A percentile compares a stretch with the other conserved stretches of the same genome.
Evolutionary conservation across 2,113 vertebrate genomes (phyloP).

Genomic region (Hippocampus abdominalis): DNA sequence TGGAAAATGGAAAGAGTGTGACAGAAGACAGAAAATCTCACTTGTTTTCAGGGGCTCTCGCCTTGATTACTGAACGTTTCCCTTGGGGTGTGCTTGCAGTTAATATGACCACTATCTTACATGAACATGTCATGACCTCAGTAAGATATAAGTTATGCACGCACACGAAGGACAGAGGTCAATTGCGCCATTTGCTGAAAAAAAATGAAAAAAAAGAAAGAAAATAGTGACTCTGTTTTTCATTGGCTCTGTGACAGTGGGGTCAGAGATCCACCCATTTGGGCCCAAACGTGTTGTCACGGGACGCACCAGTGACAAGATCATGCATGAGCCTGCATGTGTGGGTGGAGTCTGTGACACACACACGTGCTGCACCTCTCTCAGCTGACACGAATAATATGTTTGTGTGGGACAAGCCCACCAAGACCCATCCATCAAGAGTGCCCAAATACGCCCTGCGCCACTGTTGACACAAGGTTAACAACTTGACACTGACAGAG

Average conservation of each 20-base stretch:
- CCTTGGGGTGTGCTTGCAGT: slow-evolving; percentile 33
- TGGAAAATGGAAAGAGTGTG: neutral
- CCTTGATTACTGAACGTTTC: slow-evolving; percentile 40
- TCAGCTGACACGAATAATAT: slow-evolving; percentile 75
- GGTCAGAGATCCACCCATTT: slow-evolving; percentile 61
- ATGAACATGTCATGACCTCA: slow-evolving; percentile 50
- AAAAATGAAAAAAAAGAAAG: neutral
- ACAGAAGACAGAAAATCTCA: slow-evolving; percentile 27
- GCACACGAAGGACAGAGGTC: slow-evolving; percentile 53
- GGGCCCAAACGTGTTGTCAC: slow-evolving; percentile 31
- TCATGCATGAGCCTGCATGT: slow-evolving; percentile 15
- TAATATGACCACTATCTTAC: slow-evolving; percentile 56
- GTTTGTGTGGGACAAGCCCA: slow-evolving; percentile 74
- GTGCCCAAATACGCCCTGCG: slow-evolving; percentile 67
- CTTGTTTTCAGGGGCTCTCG: slow-evolving; percentile 40
- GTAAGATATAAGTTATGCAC: slow-evolving; percentile 27
- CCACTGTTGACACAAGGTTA: slow-evolving; percentile 78
- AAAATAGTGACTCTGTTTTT: slow-evolving; percentile 27
- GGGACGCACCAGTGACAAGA: slow-evolving; percentile 26
- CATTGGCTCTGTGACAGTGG: slow-evolving; percentile 32
- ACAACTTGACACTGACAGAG: slow-evolving; percentile 80
- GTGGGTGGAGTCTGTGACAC: slow-evolving; percentile 53
- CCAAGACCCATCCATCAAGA: slow-evolving; percentile 78
- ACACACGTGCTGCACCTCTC: slow-evolving; percentile 52
- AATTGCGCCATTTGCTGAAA: slow-evolving; percentile 46